phyloP scores from a whole-genome alignment of 2,888 invertebrate species.

The Drosophila tripunctata region DNA sequence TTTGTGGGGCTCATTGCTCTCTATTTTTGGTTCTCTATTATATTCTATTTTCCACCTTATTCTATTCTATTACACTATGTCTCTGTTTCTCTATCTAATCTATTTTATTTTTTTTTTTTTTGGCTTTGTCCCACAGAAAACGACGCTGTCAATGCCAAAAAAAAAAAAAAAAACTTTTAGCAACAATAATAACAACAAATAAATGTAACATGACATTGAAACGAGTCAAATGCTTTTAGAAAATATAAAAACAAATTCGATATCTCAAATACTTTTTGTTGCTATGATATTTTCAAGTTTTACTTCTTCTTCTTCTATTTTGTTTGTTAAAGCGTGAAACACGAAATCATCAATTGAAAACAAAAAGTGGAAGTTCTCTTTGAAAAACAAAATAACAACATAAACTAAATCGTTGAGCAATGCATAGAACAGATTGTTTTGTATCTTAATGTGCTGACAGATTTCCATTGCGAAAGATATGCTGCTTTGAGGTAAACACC shows the following conservation, averaged over 20 bases:
- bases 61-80: neutral
- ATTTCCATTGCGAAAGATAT: neutral
- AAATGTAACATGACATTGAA: constrained; percentile 78
- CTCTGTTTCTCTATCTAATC: constrained; percentile 61
- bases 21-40: neutral
- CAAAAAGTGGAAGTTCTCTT: constrained; percentile 3
- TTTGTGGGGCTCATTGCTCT: constrained; percentile 25
- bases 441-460: constrained; percentile 5
- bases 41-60: neutral
- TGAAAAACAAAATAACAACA: neutral
- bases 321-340: constrained; percentile 53
- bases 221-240: constrained; percentile 65
- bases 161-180: constrained; percentile 39
- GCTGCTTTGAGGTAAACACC: constrained; percentile 2
- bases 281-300: constrained; percentile 23
- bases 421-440: neutral
- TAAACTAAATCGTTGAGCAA: neutral
- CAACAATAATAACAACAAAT: constrained; percentile 20
- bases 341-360: constrained; percentile 43
- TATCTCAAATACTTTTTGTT: constrained; percentile 16
- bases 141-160: constrained; percentile 59
- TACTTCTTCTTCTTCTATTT: neutral
- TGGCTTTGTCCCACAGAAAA: constrained; percentile 48
- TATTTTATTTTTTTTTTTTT: constrained; percentile 46
- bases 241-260: constrained; percentile 34